A percentile compares a stretch with the other conserved stretches of the same genome.
Conservation (phyloP, 2,888 invertebrate genomes). For the Pomacea canaliculata region DNA sequence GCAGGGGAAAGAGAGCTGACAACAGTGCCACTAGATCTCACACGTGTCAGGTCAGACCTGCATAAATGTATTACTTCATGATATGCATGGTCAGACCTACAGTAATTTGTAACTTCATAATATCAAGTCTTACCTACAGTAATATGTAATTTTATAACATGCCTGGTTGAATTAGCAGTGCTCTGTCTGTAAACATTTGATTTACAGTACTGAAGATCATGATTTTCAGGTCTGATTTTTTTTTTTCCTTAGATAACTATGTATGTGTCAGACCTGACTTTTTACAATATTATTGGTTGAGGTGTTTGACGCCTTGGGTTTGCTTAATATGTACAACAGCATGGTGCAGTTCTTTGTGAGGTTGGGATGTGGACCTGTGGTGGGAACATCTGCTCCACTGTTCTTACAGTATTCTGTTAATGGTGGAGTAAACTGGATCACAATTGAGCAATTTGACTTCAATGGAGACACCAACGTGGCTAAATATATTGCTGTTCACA, state of each 20-base stretch:
- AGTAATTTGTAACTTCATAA: too few species aligned
- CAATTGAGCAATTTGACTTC: constrained; percentile 67
- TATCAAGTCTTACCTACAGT: too few species aligned
- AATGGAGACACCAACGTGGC: constrained; percentile 50
- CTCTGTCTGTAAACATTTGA: too few species aligned
- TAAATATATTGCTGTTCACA: constrained; percentile 62
- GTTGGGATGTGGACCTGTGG: constrained; percentile 60
- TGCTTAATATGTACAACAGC: constrained; percentile 42
- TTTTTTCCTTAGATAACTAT: background rate
- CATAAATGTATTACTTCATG: background rate
- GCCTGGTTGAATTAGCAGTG: too few species aligned
- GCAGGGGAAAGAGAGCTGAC: constrained; percentile 65
- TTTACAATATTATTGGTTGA: too few species aligned
- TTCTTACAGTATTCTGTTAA: constrained; percentile 69
- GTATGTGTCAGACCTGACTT: too few species aligned
- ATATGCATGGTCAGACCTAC: too few species aligned
- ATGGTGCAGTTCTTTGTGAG: constrained; percentile 68
- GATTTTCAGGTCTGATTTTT: background rate
- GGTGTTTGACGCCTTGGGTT: too few species aligned
- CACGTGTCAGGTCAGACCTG: constrained; percentile 60
- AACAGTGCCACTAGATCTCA: constrained; percentile 64
- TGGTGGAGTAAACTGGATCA: constrained; percentile 69
- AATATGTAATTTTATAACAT: too few species aligned
- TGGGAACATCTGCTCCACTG: constrained; percentile 61
- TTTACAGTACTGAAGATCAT: too few species aligned